Base-by-base conservation (phyloP, 2,888 invertebrate species). In the Drosophila meridiana region DNA sequence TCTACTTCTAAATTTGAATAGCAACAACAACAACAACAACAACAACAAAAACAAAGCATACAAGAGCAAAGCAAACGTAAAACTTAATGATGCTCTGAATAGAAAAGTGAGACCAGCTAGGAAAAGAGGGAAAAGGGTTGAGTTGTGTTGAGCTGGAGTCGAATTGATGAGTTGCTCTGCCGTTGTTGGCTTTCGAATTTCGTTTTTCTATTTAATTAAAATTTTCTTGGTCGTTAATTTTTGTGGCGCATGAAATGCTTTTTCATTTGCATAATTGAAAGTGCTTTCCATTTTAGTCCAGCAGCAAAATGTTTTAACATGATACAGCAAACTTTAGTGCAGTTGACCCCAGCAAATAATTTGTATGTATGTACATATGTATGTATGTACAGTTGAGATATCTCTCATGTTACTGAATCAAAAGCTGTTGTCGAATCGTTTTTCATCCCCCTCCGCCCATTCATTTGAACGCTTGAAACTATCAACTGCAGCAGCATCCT, bases 1-100 rank as follows among this genome's bases (percentile, higher is more conserved):
- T 82, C 80, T 77, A 73, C 77, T 72, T 90, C 69, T 88, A 68
- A 78, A 84, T 87, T 89, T 87, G 85, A 87, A 84, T 83, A 83
- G 76, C 81, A 82, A 82, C 14, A 30, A 13, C 13, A 53, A 26
- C n/a, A 73, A 14, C 42, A 36, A 40, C 20, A 43, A 57, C 26
- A 53, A 53, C 34, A 40, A 6, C 40, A 36, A 53, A 11, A 28
- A 20, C 2, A 11, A 56, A 14, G 20, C 9, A 57, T 69, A 64
- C 40, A 66, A 69, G 60, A 66, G 62, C 48, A 69, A 76, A 66
- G 79, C 89, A 90, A 74, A 82, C 73, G 67, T 70, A 77, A 88
- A 85, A 88, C 89, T 85, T 88, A 85, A 85, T 85, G 85, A 90
- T 69, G 83, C 90, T 76, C 65, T 72, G 69, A 64, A 75, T 79